A percentile compares a stretch with the other conserved stretches of the same genome.
Conservation (phyloP, 2,113 vertebrate species). For the Pygoscelis adeliae region DNA sequence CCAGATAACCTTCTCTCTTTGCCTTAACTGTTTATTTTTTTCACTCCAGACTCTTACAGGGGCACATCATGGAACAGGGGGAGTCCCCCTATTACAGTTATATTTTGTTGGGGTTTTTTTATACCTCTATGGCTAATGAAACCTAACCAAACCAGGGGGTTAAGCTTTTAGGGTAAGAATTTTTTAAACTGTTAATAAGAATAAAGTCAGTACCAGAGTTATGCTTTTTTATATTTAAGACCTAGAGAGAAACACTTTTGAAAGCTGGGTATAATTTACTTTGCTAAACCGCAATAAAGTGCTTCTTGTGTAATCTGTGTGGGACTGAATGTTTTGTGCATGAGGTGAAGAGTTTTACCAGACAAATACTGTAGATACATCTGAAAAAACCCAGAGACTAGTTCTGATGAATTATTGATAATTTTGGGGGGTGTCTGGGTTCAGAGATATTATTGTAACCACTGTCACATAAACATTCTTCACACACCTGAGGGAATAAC, state of each 20-base stretch:
- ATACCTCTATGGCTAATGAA: background rate
- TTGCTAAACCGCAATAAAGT: background rate
- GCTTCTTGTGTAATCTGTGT: background rate
- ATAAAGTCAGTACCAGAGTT: background rate
- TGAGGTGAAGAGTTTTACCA: background rate
- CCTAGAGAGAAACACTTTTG: background rate
- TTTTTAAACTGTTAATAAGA: background rate
- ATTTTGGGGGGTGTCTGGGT: background rate
- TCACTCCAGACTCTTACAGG: background rate
- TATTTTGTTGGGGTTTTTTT: background rate
- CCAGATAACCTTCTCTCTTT: background rate
- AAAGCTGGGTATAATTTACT: background rate
- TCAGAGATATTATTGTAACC: background rate
- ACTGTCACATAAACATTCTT: background rate
- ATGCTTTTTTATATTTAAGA: background rate
- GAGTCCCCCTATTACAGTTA: background rate
- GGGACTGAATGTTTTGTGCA: background rate
- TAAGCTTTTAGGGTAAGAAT: background rate
- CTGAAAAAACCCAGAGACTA: background rate
- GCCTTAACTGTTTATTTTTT: background rate
- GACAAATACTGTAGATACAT: background rate
- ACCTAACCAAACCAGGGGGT: rapidly evolving
- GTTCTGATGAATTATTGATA: slow-evolving; percentile 2
- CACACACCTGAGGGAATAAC: background rate
- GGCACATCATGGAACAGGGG: background rate